Percentiles rank a stretch among this genome's conserved stretches.
Conservation (phyloP, 2,113 vertebrate genomes). For the Ibidorhyncha struthersii region DNA sequence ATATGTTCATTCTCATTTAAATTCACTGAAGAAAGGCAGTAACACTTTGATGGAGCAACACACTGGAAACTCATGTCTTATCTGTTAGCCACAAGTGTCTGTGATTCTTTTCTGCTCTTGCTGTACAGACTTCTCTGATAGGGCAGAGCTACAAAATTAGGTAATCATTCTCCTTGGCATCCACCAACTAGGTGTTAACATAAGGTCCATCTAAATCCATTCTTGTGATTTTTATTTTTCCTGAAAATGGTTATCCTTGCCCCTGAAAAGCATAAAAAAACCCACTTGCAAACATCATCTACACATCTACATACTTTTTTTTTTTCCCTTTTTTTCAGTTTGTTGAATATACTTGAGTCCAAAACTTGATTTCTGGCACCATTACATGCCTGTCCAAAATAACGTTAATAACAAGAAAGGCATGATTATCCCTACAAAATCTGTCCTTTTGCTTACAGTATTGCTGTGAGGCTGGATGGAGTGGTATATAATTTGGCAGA, state of each 20-base stretch:
- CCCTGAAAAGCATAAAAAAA: background rate
- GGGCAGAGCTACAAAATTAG: background rate
- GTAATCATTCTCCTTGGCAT: background rate
- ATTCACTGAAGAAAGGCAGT: background rate
- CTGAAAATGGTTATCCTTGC: background rate
- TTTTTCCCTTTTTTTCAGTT: background rate
- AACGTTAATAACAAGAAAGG: background rate
- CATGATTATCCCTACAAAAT: background rate
- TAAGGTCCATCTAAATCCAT: background rate
- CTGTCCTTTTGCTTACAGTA: background rate
- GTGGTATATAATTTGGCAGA: background rate
- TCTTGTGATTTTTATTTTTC: background rate
- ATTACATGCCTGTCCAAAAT: background rate
- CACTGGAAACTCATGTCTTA: background rate
- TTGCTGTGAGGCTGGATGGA: background rate
- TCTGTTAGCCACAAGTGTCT: background rate
- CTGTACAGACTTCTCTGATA: background rate
- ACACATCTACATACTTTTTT: rapidly evolving
- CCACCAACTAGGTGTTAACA: background rate
- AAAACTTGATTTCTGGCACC: background rate
- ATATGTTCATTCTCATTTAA: background rate
- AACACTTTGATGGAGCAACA: background rate
- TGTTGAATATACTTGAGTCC: background rate
- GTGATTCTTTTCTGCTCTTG: background rate
- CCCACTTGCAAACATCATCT: background rate